Base-by-base conservation (phyloP, 2,797 vertebrate species). In the Rhinichthys osculus region DNA sequence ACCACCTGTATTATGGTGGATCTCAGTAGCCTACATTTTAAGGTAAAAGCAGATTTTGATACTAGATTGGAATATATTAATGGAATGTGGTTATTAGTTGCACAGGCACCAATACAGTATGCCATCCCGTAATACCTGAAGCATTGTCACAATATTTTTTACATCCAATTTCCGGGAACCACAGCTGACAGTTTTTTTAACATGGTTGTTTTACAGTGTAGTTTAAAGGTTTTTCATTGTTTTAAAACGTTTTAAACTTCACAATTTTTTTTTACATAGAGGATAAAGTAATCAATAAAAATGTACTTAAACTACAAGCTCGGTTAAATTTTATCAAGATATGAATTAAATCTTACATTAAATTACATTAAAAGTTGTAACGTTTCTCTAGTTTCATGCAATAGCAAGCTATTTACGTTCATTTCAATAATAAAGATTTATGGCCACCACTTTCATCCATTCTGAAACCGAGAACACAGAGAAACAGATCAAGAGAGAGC, bases 341-440 rank as follows among this genome's bases (percentile, higher is more conserved):
- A 42, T 33, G 5, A 13, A 21, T 54, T 7, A 4, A 35, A 76
- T 73, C 62, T 64, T 14, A 77, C 3, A 35, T 54, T 16, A 35
- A 35, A 35, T 35, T 30, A 7, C 5, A 64, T 6, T 64, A n/a
- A 16, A 64, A 30, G 27, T 66, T 30, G 13, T 13, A 1, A 16
- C 7, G 30, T n/a, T 59, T 78, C 2, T 47, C 8, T 50, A 5
- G 13, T 10, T 59, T 62, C 13, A 6, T 40, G 35, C 21, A 59
- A 27, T 59, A 50, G 27, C 27, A 27, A 44, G 62, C 33, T 70
- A 42, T 70, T 40, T 57, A 8, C 17, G 30, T 78, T 57, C 10
- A 17, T 70, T 83, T 38, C 19, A 59, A 62, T 79, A 42, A 59
- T 78, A 79, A 84, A 47, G 77, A 85, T 47, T 19, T 64, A 79